Evolutionary conservation across 2,113 vertebrate genomes (phyloP), one percentile per base, ranked within the genome.

Genomic region (Perccottus glenii): DNA sequence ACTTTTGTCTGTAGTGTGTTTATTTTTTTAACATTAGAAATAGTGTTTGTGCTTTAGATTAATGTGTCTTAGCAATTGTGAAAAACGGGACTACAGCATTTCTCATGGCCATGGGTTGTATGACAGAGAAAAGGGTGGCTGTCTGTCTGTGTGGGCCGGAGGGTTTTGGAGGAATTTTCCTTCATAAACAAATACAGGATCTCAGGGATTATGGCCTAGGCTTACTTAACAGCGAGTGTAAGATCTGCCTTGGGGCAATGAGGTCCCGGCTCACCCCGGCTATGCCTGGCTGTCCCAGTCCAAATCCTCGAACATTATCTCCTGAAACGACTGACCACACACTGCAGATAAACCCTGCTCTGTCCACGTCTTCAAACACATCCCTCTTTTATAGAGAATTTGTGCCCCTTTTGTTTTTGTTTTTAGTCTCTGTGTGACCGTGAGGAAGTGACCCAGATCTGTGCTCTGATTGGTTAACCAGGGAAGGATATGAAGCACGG

Each of bases 121-220:
- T 73, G 66, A 64, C 53, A 67, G 70, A 73, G 60, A 60, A 55
- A 27, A 32, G 80, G 64, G 77, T 88, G 81, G 75, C 48, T 68
- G 76, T 51, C 52, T 36, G 71, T 84, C 77, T 89, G 90, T 91
- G 89, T 90, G 87, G 88, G 84, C 78, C 49, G 50, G 58, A 70
- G 68, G 52, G 77, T 82, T 90, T 85, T 84, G 79, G 71, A 84
- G 72, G 82, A 90, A 87, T 88, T 83, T 68, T 83, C 82, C 61
- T 86, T 70, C 56, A 67, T 81, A 89, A 92, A 91, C 87, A 91
- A 88, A 86, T 82, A 85, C 86, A 86, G 88, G 87, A 90, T 89
- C 79, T 78, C 35, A 65, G 82, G 85, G 88, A 90, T 91, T 88
- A 91, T 49, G 75, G 73, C 73, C 62, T 27, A 47, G 77, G 84